A percentile compares a stretch with the other conserved stretches of the same genome.
Conservation (phyloP, 1,140 invertebrate genomes). For the Sinonovacula constricta region DNA sequence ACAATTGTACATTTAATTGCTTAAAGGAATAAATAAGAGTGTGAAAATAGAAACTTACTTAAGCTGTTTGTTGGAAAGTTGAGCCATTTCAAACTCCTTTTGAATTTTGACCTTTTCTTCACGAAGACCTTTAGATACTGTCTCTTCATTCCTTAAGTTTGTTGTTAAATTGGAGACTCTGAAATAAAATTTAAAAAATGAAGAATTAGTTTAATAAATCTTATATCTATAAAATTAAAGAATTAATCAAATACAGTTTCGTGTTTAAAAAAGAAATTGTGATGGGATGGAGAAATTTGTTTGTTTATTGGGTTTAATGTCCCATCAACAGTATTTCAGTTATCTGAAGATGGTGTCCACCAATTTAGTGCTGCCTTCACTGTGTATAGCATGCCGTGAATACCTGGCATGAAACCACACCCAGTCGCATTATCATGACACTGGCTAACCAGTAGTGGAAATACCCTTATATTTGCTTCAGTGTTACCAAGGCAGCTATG, state of each 20-base stretch:
- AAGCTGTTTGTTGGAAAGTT: constrained; percentile 14
- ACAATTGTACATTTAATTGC: background rate
- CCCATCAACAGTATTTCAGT: background rate
- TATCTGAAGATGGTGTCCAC: background rate
- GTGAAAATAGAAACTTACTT: constrained; percentile 21
- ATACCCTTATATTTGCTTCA: too few species aligned
- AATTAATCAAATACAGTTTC: background rate
- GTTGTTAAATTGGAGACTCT: constrained; percentile 39
- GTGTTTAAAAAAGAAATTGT: background rate
- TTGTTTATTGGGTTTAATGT: too few species aligned
- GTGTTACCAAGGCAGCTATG: too few species aligned
- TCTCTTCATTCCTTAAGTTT: constrained; percentile 34
- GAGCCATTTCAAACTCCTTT: background rate
- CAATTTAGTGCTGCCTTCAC: background rate
- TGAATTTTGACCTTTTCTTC: constrained; percentile 21
- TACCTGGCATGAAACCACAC: too few species aligned
- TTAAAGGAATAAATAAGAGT: background rate
- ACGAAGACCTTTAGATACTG: constrained; percentile 28
- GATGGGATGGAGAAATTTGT: too few species aligned
- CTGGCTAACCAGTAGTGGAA: too few species aligned
- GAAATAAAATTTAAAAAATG: background rate
- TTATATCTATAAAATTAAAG: background rate
- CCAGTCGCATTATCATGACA: too few species aligned
- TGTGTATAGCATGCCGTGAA: too few species aligned
- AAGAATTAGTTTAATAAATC: background rate